These are phyloP conservation scores for Columba guinea DNA, from an alignment of 2,797 vertebrate genomes.

Conservation along the genomic window DNA sequence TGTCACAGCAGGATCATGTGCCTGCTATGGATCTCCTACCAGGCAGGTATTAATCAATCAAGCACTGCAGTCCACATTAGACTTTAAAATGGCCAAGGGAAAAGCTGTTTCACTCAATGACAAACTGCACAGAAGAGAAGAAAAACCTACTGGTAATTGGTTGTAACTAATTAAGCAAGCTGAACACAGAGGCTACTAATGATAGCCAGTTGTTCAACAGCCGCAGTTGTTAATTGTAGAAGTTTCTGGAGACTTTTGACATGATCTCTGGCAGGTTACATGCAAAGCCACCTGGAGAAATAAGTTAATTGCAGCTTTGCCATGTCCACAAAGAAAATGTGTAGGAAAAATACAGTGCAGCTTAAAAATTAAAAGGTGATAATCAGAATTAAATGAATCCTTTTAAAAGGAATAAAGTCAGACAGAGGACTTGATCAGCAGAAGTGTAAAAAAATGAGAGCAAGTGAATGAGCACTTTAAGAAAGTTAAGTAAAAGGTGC, in stretches of 20 bases:
- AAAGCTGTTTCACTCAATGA: not conserved
- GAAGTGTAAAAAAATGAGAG: not conserved
- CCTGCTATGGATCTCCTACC: not conserved
- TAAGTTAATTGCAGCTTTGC: slow-evolving; percentile 12
- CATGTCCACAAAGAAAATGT: not conserved
- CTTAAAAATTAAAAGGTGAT: not conserved
- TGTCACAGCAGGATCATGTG: not conserved
- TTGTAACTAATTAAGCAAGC: slow-evolving; percentile 36
- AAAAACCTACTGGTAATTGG: not conserved
- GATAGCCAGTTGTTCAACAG: slow-evolving; percentile 15
- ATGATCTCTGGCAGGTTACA: not conserved
- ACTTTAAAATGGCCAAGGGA: not conserved
- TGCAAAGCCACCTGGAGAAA: not conserved
- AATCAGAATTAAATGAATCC: not conserved
- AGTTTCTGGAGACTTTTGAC: slow-evolving; percentile 44
- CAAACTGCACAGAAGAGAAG: not conserved
- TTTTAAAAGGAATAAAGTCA: not conserved
- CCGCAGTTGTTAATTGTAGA: slow-evolving; percentile 20
- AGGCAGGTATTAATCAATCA: slow-evolving; percentile 18
- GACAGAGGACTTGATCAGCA: not conserved
- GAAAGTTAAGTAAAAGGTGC: not conserved
- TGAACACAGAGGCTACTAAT: slow-evolving; percentile 2
- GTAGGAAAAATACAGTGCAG: not conserved
- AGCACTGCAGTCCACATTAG: not conserved
- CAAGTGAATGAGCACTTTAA: not conserved